Percentiles rank a stretch among this genome's conserved stretches.
phyloP scores from a whole-genome alignment of 2,797 vertebrate genomes.

The Catostomus latipinnis region DNA sequence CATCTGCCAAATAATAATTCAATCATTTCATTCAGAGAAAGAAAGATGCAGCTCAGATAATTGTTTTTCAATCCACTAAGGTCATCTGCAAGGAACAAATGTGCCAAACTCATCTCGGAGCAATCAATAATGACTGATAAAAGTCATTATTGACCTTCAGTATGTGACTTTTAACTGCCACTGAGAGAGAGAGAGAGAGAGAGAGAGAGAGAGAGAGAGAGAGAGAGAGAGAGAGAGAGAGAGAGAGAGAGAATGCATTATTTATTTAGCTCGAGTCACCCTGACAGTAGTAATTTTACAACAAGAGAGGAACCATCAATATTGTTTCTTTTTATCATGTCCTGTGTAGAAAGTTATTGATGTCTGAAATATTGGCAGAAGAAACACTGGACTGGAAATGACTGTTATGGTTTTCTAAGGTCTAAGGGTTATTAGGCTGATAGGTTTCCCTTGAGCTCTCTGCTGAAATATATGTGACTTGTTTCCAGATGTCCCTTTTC shows the following conservation, averaged over 20 bases:
- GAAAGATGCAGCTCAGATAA: neutral
- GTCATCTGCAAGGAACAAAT: conserved; percentile 52
- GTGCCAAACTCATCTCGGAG: conserved; percentile 6
- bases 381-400: conserved; percentile 20
- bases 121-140: conserved; percentile 18
- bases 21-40: neutral
- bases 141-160: conserved; percentile 47
- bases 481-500: neutral
- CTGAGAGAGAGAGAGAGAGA: conserved; percentile 6
- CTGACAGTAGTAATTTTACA: conserved; percentile 41
- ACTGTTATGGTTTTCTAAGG: neutral
- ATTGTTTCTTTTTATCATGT: conserved; percentile 42
- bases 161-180: conserved; percentile 40
- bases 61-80: conserved; percentile 48
- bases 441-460: neutral
- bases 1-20: neutral
- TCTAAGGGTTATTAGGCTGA: neutral
- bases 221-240: neutral
- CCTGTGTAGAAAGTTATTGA: conserved; percentile 35
- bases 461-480: neutral
- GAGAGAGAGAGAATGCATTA: conserved; percentile 46
- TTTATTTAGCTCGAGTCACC: conserved; percentile 50
- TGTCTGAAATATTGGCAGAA: conserved; percentile 34
- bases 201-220: neutral
- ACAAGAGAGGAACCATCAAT: conserved; percentile 41